Evolutionary conservation across 2,888 invertebrate genomes (phyloP).

Genomic region (Chymomyza procnemis): DNA sequence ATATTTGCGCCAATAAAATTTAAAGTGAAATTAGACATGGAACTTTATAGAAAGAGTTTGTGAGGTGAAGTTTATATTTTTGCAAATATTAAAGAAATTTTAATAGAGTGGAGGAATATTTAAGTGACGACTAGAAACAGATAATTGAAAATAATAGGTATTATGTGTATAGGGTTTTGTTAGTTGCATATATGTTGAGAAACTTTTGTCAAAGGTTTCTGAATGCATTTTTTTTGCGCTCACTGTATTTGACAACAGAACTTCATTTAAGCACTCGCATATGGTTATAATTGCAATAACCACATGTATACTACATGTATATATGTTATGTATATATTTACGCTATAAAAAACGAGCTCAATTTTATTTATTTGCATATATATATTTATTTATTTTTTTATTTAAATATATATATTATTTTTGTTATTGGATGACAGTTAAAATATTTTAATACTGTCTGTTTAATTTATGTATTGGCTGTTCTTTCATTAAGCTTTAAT

Average conservation of each 20-base stretch:
- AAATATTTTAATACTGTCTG: not conserved
- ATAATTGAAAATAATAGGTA: too few species aligned
- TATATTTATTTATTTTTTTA: not conserved
- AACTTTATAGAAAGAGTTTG: too few species aligned
- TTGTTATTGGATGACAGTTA: not conserved
- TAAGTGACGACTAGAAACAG: too few species aligned
- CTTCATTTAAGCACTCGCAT: not conserved
- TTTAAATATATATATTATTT: not conserved
- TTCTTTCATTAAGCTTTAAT: conserved; percentile 2
- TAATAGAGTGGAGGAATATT: too few species aligned
- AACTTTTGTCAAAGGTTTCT: too few species aligned
- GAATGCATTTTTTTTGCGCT: too few species aligned
- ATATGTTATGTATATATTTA: not conserved
- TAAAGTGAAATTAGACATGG: too few species aligned
- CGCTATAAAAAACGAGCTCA: not conserved
- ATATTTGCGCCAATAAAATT: too few species aligned
- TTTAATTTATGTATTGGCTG: not conserved
- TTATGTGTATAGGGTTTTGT: too few species aligned
- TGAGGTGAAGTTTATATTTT: too few species aligned
- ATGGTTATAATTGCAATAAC: not conserved
- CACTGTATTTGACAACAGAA: not conserved
- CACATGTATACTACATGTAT: not conserved
- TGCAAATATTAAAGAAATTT: too few species aligned
- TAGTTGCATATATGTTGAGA: too few species aligned
- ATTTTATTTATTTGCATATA: conserved; percentile 1